These are phyloP conservation scores for Peromyscus californicus DNA, from an alignment of 2,113 vertebrate species.

Conservation along the genomic window DNA sequence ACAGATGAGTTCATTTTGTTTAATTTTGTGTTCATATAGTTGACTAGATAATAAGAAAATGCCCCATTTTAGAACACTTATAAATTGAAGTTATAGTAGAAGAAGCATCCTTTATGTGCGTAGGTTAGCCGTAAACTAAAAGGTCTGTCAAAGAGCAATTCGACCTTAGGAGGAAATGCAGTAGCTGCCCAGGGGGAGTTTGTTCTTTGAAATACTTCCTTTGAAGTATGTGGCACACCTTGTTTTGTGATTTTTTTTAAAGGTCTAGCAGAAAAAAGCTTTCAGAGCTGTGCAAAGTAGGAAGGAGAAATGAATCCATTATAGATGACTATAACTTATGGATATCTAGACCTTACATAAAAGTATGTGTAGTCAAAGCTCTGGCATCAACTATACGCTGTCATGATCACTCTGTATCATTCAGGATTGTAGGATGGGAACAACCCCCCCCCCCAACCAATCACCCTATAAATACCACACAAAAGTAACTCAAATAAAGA, in stretches of 20 bases:
- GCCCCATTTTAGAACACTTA: not conserved
- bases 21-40: conserved; percentile 8
- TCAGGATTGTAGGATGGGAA: not conserved
- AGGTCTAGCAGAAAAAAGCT: not conserved
- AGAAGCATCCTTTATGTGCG: not conserved
- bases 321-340: not conserved
- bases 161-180: not conserved
- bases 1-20: not conserved
- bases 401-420: not conserved
- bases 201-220: not conserved
- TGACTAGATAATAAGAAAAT: not conserved
- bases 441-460: not conserved
- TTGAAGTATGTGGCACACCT: not conserved
- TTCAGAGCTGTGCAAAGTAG: not conserved
- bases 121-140: not conserved
- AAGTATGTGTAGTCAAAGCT: not conserved
- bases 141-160: not conserved
- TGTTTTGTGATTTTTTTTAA: not conserved
- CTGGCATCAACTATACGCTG: not conserved
- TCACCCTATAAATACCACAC: not conserved
- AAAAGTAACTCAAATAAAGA: not conserved
- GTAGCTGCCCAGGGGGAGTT: not conserved
- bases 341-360: not conserved
- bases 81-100: not conserved
- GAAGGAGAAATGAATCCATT: not conserved